Evolutionary conservation across 2,797 vertebrate genomes (phyloP).

Genomic region (Threskiornis aethiopicus): DNA sequence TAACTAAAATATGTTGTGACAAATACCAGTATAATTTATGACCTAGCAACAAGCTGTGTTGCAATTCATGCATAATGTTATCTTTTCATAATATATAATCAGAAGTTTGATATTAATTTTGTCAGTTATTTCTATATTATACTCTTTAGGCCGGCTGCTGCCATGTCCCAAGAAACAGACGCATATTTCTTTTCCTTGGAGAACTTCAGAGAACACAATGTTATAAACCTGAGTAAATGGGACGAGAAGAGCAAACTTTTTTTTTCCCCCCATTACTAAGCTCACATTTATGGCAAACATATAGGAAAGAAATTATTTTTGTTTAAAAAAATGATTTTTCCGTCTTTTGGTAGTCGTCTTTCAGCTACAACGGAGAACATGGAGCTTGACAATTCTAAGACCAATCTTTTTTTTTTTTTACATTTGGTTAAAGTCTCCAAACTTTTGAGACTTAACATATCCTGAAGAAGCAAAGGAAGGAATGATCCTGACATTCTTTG

Average conservation of each 20-base stretch:
- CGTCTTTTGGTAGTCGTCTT: neutral
- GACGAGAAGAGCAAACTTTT: neutral
- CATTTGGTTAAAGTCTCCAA: neutral
- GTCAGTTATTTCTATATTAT: neutral
- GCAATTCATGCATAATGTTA: neutral
- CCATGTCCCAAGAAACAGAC: neutral
- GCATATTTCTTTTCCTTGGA: neutral
- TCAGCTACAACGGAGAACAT: neutral
- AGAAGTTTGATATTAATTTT: neutral
- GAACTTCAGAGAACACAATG: neutral
- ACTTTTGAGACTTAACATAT: neutral
- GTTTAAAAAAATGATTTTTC: accelerated
- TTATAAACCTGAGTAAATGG: neutral
- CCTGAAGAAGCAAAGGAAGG: neutral
- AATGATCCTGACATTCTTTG: neutral
- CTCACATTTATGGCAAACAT: neutral
- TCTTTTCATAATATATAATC: neutral
- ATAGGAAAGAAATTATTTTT: neutral
- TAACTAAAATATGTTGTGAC: neutral
- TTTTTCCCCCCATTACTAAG: neutral
- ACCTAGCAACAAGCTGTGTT: neutral
- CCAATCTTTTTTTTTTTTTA: neutral
- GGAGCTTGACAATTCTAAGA: neutral
- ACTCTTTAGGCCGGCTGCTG: neutral
- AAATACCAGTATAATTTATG: neutral